phyloP scores from a whole-genome alignment of 2,888 invertebrate genomes.

The Pyrrhia umbra region DNA sequence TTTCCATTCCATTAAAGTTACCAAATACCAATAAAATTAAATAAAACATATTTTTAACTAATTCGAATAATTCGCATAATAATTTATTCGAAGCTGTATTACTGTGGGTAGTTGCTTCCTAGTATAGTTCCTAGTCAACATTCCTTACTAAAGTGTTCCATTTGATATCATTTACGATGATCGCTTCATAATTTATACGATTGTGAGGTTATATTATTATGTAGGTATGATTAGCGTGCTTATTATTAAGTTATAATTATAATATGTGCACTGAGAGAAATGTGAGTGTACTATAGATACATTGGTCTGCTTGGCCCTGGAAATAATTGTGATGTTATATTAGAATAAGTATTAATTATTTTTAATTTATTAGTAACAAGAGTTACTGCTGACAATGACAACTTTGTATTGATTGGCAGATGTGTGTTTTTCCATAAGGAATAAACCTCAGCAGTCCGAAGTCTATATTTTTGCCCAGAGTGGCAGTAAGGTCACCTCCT shows the following conservation, averaged over 20 bases:
- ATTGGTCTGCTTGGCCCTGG: too few relatives aligned
- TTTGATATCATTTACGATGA: constrained; percentile 52
- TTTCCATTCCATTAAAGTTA: constrained; percentile 36
- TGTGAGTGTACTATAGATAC: too few relatives aligned
- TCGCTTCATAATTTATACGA: constrained; percentile 73
- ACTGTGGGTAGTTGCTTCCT: constrained; percentile 51
- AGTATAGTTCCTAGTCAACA: constrained; percentile 62
- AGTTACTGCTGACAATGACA: too few relatives aligned
- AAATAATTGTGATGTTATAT: too few relatives aligned
- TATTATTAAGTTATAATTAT: constrained; percentile 7
- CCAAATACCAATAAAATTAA: not conserved
- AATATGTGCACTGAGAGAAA: too few relatives aligned
- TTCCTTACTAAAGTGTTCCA: constrained; percentile 60
- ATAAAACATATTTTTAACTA: not conserved
- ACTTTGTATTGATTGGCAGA: too few relatives aligned
- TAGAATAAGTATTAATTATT: too few relatives aligned
- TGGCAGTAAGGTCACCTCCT: too few relatives aligned
- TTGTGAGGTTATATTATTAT: constrained; percentile 60
- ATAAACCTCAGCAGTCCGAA: too few relatives aligned
- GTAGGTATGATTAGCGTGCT: constrained; percentile 12
- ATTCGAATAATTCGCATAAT: constrained; percentile 24
- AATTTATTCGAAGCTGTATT: constrained; percentile 24
- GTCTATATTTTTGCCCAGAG: too few relatives aligned
- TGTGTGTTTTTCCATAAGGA: too few relatives aligned
- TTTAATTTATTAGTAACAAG: too few relatives aligned